Base-by-base conservation (phyloP, 53 echinoderm and acorn worm genomes). In the Actinopyga echinites region DNA sequence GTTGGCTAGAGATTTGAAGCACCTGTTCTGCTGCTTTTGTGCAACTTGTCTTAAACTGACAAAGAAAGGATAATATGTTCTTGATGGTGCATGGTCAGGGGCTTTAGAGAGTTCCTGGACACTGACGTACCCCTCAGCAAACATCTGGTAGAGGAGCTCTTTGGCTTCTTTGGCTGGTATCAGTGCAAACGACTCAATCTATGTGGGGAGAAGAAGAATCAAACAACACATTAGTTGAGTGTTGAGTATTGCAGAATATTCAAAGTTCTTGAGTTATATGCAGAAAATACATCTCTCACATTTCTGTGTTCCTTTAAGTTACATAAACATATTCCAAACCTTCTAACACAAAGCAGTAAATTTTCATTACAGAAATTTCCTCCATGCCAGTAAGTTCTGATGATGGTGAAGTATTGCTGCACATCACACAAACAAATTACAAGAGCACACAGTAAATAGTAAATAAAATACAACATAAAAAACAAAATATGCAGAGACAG, bases 131-230 rank as follows among this genome's bases (percentile, higher is more conserved):
- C 92, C 90, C 85, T 94, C 94, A 2, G 94, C 86, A 87, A 97
- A 94, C 92, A 97, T 88, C 83, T 89, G 90, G 79, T 97, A 97
- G 8, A 97, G 86, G 31, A 97, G 90, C 61, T 97, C 99, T 79
- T 96, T 97, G 82, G 99, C 92, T 74, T 97, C 99, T 83, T 97
- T 97, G 54, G 99, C 94, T 22, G 99, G 99, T 31, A 97, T 97
- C 54, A 97, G 69, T 17, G 92, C 94, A 91, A 94, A 94, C 29
- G 94, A 91, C 57, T 97, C 99, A 82, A 97, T 91, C 94, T 96
- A 57, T 26, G 34, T 61, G 8, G 43, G 30, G 33, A 7, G 8
- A 69, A 13, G 15, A 49, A 6, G 17, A 49, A 15, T 49, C 49
- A 2, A 49, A 6, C 1, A 17, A 17, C 17, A 6, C 49, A 49